Evolutionary conservation across 2,797 vertebrate species (phyloP).

Genomic region (Sebastolobus alascanus): DNA sequence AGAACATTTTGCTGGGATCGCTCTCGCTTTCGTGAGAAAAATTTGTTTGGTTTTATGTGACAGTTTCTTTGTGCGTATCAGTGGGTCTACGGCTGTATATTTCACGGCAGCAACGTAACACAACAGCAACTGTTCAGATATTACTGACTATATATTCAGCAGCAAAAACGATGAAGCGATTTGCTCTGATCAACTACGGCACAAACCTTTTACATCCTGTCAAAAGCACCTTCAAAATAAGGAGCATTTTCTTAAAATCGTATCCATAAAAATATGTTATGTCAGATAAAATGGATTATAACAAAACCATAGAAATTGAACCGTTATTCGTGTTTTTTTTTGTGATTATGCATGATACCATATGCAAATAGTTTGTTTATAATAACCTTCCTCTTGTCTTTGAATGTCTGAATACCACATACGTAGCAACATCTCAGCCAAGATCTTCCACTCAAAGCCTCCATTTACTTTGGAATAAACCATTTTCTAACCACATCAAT

Average conservation of each 20-base stretch:
- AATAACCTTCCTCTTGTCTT: background rate
- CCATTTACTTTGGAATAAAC: slow-evolving; percentile 11
- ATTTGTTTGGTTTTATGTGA: slow-evolving; percentile 70
- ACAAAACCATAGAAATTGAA: background rate
- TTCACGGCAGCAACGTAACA: slow-evolving; percentile 54
- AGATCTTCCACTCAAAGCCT: background rate
- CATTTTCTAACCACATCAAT: slow-evolving; percentile 38
- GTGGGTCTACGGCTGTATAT: slow-evolving; percentile 54
- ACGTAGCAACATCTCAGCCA: background rate
- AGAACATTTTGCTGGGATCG: slow-evolving; percentile 80
- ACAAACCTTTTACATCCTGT: background rate
- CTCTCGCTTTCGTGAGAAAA: slow-evolving; percentile 67
- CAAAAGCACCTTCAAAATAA: slow-evolving; percentile 12
- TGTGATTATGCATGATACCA: background rate
- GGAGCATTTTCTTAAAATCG: background rate
- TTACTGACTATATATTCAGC: slow-evolving; percentile 32
- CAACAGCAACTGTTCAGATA: slow-evolving; percentile 48
- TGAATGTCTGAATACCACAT: background rate
- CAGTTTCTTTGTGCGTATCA: slow-evolving; percentile 64
- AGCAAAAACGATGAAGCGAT: background rate
- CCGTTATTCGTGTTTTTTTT: background rate
- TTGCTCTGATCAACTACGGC: background rate
- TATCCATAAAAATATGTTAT: background rate
- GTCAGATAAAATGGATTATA: background rate
- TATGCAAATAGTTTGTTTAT: background rate